phyloP scores from a whole-genome alignment of 2,797 vertebrate genomes.

The Neosalanx taihuensis region DNA sequence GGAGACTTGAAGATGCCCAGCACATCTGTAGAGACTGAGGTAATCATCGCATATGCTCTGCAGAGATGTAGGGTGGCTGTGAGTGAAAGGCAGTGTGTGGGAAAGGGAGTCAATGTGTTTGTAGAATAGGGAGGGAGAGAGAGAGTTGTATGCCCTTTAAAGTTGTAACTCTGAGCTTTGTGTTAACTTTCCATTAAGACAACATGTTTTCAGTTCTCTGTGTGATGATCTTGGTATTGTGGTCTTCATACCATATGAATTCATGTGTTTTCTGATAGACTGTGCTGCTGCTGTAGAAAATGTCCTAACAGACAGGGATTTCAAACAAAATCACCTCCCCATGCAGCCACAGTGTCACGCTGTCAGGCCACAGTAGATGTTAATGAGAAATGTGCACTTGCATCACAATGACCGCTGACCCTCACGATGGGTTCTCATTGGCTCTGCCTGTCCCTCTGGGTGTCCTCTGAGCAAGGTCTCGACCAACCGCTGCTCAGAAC shows the following conservation, averaged over 20 bases:
- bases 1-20: constrained; percentile 49
- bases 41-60: constrained; percentile 20
- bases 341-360: constrained; percentile 33
- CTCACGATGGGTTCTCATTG: constrained; percentile 52
- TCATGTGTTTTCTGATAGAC: too few relatives aligned
- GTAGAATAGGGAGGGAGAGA: background rate
- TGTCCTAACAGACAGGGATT: background rate
- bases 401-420: constrained; percentile 65
- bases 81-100: constrained; percentile 24
- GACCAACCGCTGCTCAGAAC: constrained; percentile 46
- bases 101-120: background rate
- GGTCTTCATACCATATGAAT: too few relatives aligned
- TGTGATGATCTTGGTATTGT: too few relatives aligned
- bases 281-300: background rate
- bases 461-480: constrained; percentile 61
- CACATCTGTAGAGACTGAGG: constrained; percentile 25
- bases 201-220: too few relatives aligned
- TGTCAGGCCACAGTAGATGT: constrained; percentile 51
- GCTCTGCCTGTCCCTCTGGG: constrained; percentile 52
- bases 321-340: background rate
- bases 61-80: constrained; percentile 28
- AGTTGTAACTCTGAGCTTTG: too few relatives aligned
- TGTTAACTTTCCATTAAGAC: too few relatives aligned
- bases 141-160: too few relatives aligned
- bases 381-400: constrained; percentile 59